Base-by-base conservation (phyloP, 64 coral and sea anemone species). In the Dendrophyllia cribrosa region DNA sequence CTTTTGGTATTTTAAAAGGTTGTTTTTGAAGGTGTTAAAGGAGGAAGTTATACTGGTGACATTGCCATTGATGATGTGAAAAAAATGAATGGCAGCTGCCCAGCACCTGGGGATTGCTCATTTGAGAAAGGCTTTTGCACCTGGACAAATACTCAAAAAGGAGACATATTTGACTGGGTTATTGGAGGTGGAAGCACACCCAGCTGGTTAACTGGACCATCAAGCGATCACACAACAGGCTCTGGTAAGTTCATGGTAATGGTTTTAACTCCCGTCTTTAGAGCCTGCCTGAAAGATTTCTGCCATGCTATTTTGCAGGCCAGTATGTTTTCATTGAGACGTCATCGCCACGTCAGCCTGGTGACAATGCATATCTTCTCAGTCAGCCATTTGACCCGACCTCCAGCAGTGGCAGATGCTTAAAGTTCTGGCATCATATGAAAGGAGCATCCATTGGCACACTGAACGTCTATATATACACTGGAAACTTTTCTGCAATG, bases 401-500 rank as follows among this genome's bases (percentile, higher is more conserved):
- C 19, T 11, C 77, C 4, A 89, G 93, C 22, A 66, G 58, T 62
- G 96, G 96, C 12, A 86, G 74, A 53, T 98, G 96, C 72, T 63
- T 98, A 4, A 92, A 88, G 13, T 98, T 98, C 75, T 98, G 97
- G 97, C 93, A 98, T 88, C 91, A 96, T 60, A 98, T 99, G 97
- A 91, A 91, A 58, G 97, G 97, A 25, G 52, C 82, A 6, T 75
- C 87, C 17, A 95, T 98, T 65, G 97, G 97, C 5, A 91, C 91
- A 7, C 65, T 99, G 75, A 96, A 88, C 43, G 85, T 99, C 22
- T 87, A 92, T 60, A 70, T 93, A 43, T 73, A 88, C 26, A 88
- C 76, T 24, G 92, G 92, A 16, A 71, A 49, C 11, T 66, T 83
- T 43, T 83, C 80, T n/a, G 63, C 88, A 9, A 93, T 74, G 58